Evolutionary conservation across 2,888 invertebrate species (phyloP).

Genomic region (Rambutsinella grinnellia): DNA sequence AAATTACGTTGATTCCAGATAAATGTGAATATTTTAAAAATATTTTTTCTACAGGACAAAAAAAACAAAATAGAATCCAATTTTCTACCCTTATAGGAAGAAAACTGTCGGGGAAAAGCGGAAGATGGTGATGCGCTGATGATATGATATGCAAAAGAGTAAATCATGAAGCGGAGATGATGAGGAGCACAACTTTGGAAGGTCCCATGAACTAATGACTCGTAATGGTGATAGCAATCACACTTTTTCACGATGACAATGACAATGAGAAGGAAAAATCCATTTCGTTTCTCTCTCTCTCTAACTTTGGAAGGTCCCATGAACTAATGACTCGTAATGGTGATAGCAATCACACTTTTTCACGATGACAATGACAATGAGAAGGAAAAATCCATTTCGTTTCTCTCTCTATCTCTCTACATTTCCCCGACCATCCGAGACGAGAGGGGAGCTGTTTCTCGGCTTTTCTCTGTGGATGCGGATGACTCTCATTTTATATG

Average conservation of each 20-base stretch:
- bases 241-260: not conserved
- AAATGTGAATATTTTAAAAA: not conserved
- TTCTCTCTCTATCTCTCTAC: too few species aligned
- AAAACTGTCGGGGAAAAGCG: not conserved
- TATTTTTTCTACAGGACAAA: not conserved
- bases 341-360: conserved; percentile 43
- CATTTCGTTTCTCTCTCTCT: not conserved
- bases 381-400: conserved; percentile 32
- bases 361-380: conserved; percentile 48
- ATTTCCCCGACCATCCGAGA: too few species aligned
- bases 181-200: too few species aligned
- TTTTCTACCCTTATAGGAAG: not conserved
- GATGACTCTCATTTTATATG: too few species aligned
- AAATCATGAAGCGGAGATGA: conserved; percentile 10
- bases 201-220: too few species aligned
- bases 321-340: conserved; percentile 51
- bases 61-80: not conserved
- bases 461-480: too few species aligned
- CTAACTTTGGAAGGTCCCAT: conserved; percentile 13
- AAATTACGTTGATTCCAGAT: not conserved
- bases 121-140: conserved; percentile 18
- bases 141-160: conserved; percentile 26
- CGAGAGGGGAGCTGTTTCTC: too few species aligned
- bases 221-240: not conserved
- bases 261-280: conserved; percentile 1